Percentiles rank a stretch among this genome's conserved stretches.
phyloP scores from a whole-genome alignment of 2,888 invertebrate species.

The Furcula furcula region DNA sequence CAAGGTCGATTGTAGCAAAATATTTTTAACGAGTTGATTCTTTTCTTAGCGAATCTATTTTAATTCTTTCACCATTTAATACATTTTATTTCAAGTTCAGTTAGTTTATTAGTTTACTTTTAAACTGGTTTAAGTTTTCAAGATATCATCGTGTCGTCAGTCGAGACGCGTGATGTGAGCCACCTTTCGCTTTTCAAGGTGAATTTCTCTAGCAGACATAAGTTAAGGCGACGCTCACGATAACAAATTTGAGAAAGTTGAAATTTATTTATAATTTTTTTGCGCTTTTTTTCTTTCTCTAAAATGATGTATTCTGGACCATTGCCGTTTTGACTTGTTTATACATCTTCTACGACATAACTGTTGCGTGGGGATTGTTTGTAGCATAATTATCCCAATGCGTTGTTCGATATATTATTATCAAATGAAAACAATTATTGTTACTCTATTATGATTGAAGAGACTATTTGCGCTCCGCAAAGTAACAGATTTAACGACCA shows the following conservation, averaged over 20 bases:
- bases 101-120: conserved; percentile 6
- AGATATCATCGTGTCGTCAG: conserved; percentile 9
- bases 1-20: background rate
- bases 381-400: no score
- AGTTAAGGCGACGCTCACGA: conserved; percentile 44
- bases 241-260: background rate
- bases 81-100: no score
- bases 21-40: background rate
- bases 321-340: no score
- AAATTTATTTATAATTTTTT: no score
- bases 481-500: conserved; percentile 13
- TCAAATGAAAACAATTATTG: no score
- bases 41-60: no score
- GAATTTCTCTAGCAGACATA: conserved; percentile 62
- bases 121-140: conserved; percentile 26
- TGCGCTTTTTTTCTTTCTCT: no score
- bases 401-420: no score
- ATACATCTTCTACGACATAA: no score
- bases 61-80: background rate
- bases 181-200: conserved; percentile 79
- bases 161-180: conserved; percentile 36
- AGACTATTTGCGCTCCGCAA: conserved; percentile 5
- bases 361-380: conserved; percentile 14
- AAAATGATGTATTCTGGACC: no score
- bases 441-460: no score